Percentiles rank a stretch among this genome's conserved stretches.
These are phyloP conservation scores for Belonocnema kinseyi DNA, from an alignment of 1,140 invertebrate genomes.

Conservation along the genomic window DNA sequence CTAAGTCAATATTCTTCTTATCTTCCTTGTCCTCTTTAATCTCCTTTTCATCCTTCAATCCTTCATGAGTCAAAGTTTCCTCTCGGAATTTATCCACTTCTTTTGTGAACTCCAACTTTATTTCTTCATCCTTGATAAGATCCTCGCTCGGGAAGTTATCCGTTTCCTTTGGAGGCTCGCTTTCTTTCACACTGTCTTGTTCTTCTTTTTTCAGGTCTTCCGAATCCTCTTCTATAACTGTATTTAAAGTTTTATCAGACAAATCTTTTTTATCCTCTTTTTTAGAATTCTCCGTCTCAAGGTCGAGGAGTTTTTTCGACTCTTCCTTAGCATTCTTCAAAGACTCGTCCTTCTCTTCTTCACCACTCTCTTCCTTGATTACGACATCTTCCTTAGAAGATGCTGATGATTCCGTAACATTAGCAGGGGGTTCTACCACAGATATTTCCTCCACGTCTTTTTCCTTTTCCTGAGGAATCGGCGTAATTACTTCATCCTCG, in stretches of 20 bases:
- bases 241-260: constrained; percentile 45
- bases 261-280: constrained; percentile 53
- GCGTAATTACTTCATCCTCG: constrained; percentile 58
- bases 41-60: constrained; percentile 55
- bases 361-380: constrained; percentile 44
- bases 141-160: not conserved
- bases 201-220: constrained; percentile 25
- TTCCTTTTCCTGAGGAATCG: constrained; percentile 46
- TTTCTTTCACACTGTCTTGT: constrained; percentile 37
- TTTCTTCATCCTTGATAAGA: not conserved
- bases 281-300: constrained; percentile 46
- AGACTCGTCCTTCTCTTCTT: constrained; percentile 42
- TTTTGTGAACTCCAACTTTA: constrained; percentile 46
- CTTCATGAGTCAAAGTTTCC: constrained; percentile 42
- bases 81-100: constrained; percentile 42
- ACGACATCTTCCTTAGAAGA: constrained; percentile 51
- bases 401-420: constrained; percentile 51
- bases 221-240: constrained; percentile 43
- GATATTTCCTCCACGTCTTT: constrained; percentile 37
- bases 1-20: constrained; percentile 38
- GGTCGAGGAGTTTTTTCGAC: constrained; percentile 41
- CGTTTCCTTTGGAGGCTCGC: constrained; percentile 30
- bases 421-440: constrained; percentile 43
- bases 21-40: constrained; percentile 52
- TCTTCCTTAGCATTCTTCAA: constrained; percentile 43